Evolutionary conservation across 37 sponge, comb jelly and placozoan genomes (phyloP), one percentile per base, ranked within the genome.

Genomic region (Beroe ovata): DNA sequence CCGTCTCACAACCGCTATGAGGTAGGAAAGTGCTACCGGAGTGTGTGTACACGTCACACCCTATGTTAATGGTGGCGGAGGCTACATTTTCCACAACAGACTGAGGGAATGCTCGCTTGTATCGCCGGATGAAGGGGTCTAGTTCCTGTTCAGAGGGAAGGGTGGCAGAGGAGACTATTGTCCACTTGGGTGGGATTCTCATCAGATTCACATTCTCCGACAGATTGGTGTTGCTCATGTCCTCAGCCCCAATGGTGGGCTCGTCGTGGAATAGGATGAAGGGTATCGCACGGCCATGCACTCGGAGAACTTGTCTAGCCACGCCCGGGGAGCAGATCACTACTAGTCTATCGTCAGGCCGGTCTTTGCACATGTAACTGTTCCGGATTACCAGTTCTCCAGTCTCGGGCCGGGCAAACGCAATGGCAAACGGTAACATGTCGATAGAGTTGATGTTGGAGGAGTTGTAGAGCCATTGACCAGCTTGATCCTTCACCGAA

Each of bases 181-280:
- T 77, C 84, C 84, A 77, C 28, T 40, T 77, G 11, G 84, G 54
- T 3, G 84, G 84, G 42, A 22, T 21, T 29, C 35, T 39, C 54
- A 77, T 42, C 47, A 77, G 22, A 6, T 77, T 36, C 8, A 77
- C 84, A 25, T 77, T 77, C 38, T 41, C 36, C 0, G 16, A 0
- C 16, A 77, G 42, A 3, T 42, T 4, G 25, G 47, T 8, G 23
- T 28, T 77, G 41, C 14, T 11, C n/a, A 21, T 4, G 28, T 77
- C 28, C 23, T 77, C 84, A 41, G 84, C 84, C 25, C 84, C 84
- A 54, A 40, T 22, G 33, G 84, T 77, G 8, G 84, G 84, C 38
- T 77, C 84, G 28, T 77, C 84, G 25, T 77, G 84, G 54, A 77
- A 77, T 54, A 77, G 33, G 23, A 77, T 77, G 84, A 26, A 77